Percentiles rank a stretch among this genome's conserved stretches.
Evolutionary conservation across 2,888 invertebrate species (phyloP).

Genomic region (Meteorus cinctellus): DNA sequence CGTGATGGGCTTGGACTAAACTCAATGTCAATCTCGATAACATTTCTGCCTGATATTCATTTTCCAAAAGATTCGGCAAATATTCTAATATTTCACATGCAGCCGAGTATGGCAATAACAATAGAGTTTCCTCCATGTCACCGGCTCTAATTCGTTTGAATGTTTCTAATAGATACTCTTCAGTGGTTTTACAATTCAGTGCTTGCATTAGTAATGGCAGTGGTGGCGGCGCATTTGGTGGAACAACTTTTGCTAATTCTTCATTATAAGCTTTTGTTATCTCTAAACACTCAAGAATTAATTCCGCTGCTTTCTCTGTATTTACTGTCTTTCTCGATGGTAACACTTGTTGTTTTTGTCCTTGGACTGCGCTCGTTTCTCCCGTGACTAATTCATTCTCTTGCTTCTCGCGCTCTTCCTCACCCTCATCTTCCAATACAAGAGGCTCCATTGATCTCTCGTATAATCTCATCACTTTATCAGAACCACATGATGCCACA

Average conservation of each 20-base stretch:
- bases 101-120: slow-evolving; percentile 88
- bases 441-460: slow-evolving; percentile 91
- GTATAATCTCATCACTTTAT: slow-evolving; percentile 90
- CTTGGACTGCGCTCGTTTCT: slow-evolving; percentile 80
- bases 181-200: slow-evolving; percentile 81
- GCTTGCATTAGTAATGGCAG: slow-evolving; percentile 89
- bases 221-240: slow-evolving; percentile 75
- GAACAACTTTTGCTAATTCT: slow-evolving; percentile 76
- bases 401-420: slow-evolving; percentile 87
- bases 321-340: slow-evolving; percentile 92
- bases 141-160: slow-evolving; percentile 87
- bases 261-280: slow-evolving; percentile 80
- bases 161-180: slow-evolving; percentile 88
- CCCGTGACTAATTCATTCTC: slow-evolving; percentile 83
- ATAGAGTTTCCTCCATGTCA: slow-evolving; percentile 91
- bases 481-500: slow-evolving; percentile 88
- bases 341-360: slow-evolving; percentile 84
- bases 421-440: slow-evolving; percentile 93
- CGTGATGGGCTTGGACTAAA: slow-evolving; percentile 84
- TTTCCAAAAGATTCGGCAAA: slow-evolving; percentile 80
- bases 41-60: slow-evolving; percentile 84
- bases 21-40: slow-evolving; percentile 85
- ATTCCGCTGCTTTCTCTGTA: slow-evolving; percentile 92
- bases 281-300: slow-evolving; percentile 92
- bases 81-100: slow-evolving; percentile 86